phyloP scores from a whole-genome alignment of 2,113 vertebrate species.

The Elgaria multicarinata region DNA sequence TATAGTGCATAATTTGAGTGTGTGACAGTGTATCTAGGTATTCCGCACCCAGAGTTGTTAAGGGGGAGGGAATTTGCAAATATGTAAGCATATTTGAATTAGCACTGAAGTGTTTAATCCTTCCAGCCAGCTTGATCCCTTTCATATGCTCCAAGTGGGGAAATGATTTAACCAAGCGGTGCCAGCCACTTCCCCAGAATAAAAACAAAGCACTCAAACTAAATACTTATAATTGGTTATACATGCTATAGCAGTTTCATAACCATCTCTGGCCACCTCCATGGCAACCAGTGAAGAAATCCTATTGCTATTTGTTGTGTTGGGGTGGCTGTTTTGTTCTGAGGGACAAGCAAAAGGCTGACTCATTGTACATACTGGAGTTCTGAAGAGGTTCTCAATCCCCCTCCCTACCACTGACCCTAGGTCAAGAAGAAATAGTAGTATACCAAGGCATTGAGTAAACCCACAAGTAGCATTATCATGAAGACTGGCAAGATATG shows the following conservation, averaged over 20 bases:
- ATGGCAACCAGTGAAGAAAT: conserved; percentile 75
- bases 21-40: neutral
- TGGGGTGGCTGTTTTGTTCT: conserved; percentile 61
- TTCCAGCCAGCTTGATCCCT: conserved; percentile 26
- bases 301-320: conserved; percentile 69
- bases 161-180: conserved; percentile 51
- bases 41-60: neutral
- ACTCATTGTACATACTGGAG: neutral
- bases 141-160: conserved; percentile 14
- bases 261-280: conserved; percentile 68
- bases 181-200: conserved; percentile 62
- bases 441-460: neutral
- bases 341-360: conserved; percentile 1
- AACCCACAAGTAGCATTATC: neutral
- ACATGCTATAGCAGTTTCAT: conserved; percentile 72
- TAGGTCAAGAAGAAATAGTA: conserved; percentile 41
- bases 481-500: neutral
- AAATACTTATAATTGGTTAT: conserved; percentile 64
- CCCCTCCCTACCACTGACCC: conserved; percentile 69
- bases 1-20: neutral
- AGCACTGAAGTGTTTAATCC: conserved; percentile 10
- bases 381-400: conserved; percentile 1
- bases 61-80: neutral
- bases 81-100: conserved; percentile 13
- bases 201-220: conserved; percentile 2